phyloP scores from a whole-genome alignment of 1,140 invertebrate genomes.

The Notospermus geniculatus region DNA sequence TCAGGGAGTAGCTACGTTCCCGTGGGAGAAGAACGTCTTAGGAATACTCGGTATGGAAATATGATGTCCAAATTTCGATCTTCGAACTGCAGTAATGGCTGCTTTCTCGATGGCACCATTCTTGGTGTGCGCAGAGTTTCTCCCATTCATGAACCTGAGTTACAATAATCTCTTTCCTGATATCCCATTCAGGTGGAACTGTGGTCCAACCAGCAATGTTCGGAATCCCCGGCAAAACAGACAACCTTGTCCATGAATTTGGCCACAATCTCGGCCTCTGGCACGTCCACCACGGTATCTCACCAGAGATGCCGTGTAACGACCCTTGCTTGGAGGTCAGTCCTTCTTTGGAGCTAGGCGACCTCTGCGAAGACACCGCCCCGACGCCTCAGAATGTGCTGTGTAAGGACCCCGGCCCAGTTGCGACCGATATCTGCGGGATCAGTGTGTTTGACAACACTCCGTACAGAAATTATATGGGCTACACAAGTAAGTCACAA shows the following conservation, averaged over 20 bases:
- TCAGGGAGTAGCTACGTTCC: constrained; percentile 45
- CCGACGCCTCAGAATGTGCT: constrained; percentile 38
- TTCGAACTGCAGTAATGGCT: no score
- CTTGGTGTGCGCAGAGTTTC: no score
- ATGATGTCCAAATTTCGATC: no score
- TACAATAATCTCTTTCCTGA: no score
- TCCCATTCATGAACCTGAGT: no score
- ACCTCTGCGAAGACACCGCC: constrained; percentile 46
- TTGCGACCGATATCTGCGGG: constrained; percentile 26
- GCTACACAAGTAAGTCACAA: constrained; percentile 46
- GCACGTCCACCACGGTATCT: constrained; percentile 51
- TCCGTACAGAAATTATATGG: constrained; percentile 49
- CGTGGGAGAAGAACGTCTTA: constrained; percentile 47
- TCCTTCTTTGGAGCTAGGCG: constrained; percentile 45
- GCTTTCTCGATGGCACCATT: no score
- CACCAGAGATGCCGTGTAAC: constrained; percentile 44
- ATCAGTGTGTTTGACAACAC: constrained; percentile 33
- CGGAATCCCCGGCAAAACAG: constrained; percentile 27
- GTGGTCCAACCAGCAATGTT: constrained; percentile 39
- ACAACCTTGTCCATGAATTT: constrained; percentile 47
- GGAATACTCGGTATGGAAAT: constrained; percentile 29
- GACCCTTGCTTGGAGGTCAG: constrained; percentile 43
- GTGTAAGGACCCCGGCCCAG: constrained; percentile 34
- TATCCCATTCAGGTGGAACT: constrained; percentile 42
- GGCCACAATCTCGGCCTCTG: constrained; percentile 51